Evolutionary conservation across 2,888 invertebrate genomes (phyloP).

Genomic region (Thera britannica): DNA sequence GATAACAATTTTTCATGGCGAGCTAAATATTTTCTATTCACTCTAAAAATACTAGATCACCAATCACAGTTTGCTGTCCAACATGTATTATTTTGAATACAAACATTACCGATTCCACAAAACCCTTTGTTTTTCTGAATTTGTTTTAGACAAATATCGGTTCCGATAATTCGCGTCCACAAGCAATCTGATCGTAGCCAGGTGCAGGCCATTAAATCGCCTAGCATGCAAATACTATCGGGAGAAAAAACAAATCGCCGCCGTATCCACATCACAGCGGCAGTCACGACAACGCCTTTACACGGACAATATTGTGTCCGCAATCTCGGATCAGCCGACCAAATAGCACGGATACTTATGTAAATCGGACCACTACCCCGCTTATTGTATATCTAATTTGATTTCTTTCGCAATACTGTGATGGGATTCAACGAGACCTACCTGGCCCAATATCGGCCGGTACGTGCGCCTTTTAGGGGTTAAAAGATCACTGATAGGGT

Average conservation of each 20-base stretch:
- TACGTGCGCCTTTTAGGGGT: slow-evolving; percentile 71
- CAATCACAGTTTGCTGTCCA: background rate
- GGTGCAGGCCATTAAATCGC: slow-evolving; percentile 39
- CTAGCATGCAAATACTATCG: slow-evolving; percentile 45
- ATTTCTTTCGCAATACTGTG: slow-evolving; percentile 81
- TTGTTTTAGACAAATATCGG: slow-evolving; percentile 27
- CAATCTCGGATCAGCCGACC: slow-evolving; percentile 80
- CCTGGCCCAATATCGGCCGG: slow-evolving; percentile 72
- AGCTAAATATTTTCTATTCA: background rate
- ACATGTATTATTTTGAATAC: background rate
- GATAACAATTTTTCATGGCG: background rate
- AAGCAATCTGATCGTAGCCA: slow-evolving; percentile 35
- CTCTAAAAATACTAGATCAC: background rate
- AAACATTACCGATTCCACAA: background rate
- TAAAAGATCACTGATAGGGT: slow-evolving; percentile 78
- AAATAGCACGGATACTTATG: slow-evolving; percentile 82
- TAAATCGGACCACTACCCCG: slow-evolving; percentile 78
- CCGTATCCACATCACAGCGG: slow-evolving; percentile 59
- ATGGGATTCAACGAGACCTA: slow-evolving; percentile 78
- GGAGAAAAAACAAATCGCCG: slow-evolving; percentile 52
- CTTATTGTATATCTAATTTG: slow-evolving; percentile 85
- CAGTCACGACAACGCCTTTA: slow-evolving; percentile 53
- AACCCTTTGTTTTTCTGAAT: slow-evolving; percentile 11
- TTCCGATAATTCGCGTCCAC: slow-evolving; percentile 23
- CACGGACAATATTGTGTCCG: slow-evolving; percentile 78